These are phyloP conservation scores for Petaurus breviceps DNA, from an alignment of 2,113 vertebrate species.

Conservation along the genomic window DNA sequence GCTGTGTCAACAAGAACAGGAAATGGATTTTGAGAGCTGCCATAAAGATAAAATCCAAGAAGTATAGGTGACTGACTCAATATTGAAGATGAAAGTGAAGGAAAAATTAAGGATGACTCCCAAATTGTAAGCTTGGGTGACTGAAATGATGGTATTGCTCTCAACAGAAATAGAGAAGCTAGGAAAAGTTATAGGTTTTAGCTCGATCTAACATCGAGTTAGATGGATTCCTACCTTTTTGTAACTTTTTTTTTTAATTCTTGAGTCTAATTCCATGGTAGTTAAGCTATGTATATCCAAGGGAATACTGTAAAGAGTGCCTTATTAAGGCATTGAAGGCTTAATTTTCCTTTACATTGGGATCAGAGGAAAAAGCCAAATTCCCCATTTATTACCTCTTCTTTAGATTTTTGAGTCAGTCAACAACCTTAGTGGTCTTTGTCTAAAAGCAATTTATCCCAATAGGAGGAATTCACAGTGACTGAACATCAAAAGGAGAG, in stretches of 20 bases:
- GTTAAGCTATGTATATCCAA: not conserved
- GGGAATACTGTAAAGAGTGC: not conserved
- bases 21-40: not conserved
- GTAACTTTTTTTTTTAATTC: not conserved
- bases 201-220: not conserved
- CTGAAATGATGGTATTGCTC: not conserved
- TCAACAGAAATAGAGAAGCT: not conserved
- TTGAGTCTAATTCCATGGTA: not conserved
- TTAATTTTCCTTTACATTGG: not conserved
- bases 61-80: not conserved
- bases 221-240: not conserved
- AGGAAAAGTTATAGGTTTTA: not conserved
- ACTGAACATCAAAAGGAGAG: not conserved
- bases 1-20: not conserved
- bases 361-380: not conserved
- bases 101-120: not conserved
- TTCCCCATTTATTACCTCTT: not conserved
- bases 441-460: not conserved
- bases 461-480: not conserved
- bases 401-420: not conserved
- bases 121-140: not conserved
- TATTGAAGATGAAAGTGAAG: not conserved
- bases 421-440: not conserved
- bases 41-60: not conserved
- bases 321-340: not conserved